These are phyloP conservation scores for Bursaphelenchus mucronatus DNA, from an alignment of 1,140 invertebrate species.

Conservation along the genomic window DNA sequence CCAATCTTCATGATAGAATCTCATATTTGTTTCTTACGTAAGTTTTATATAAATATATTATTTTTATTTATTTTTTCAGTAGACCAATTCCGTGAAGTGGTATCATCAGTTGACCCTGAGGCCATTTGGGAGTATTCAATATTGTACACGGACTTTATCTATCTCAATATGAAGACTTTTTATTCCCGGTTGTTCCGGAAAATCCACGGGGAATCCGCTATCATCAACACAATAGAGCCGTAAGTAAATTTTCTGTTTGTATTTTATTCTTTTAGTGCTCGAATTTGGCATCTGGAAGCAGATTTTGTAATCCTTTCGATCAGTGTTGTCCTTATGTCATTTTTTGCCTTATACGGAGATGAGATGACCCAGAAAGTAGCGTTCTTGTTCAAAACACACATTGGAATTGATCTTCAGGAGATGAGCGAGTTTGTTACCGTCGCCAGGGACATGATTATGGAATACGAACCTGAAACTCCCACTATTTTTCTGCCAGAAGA, in stretches of 20 bases:
- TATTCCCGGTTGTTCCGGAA: constrained; percentile 4
- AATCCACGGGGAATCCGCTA: constrained; percentile 2
- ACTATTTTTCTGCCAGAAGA: not conserved
- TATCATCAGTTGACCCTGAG: constrained; percentile 6
- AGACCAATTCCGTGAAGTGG: not conserved
- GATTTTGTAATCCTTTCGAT: constrained; percentile 9
- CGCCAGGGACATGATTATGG: not conserved
- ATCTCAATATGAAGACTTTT: constrained; percentile 1
- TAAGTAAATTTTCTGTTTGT: not conserved
- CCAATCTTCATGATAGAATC: constrained; percentile 12
- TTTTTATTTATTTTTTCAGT: not conserved
- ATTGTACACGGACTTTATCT: constrained; percentile 14
- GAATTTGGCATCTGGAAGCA: constrained; percentile 13
- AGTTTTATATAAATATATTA: constrained; percentile 7
- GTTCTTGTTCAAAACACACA: not conserved
- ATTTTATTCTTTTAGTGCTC: constrained; percentile 3
- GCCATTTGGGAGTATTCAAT: constrained; percentile 12
- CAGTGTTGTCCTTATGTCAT: not conserved
- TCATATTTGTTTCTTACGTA: constrained; percentile 4
- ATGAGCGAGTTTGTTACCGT: not conserved
- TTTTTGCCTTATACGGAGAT: constrained; percentile 10
- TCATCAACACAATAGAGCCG: constrained; percentile 7
- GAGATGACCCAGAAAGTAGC: not conserved
- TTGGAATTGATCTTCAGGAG: constrained; percentile 1
- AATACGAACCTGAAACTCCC: not conserved